Percentiles rank a stretch among this genome's conserved stretches.
Evolutionary conservation across 1,140 invertebrate genomes (phyloP).

Genomic region (Leptinotarsa defecta): DNA sequence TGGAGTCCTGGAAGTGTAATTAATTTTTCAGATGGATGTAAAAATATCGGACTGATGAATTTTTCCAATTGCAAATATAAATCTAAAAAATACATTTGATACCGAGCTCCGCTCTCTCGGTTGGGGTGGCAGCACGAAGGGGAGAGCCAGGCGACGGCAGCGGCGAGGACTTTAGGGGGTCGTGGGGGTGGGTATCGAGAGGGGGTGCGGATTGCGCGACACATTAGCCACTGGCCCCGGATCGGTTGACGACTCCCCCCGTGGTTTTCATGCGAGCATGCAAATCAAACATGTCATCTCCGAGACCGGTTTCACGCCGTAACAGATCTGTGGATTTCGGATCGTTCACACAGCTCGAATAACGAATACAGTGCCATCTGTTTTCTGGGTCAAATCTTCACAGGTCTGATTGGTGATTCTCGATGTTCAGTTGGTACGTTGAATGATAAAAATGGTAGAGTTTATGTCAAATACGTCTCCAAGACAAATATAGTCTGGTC

Average conservation of each 20-base stretch:
- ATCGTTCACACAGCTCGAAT: background rate
- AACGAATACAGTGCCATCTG: background rate
- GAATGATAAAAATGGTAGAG: no score
- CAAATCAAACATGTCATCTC: constrained; percentile 45
- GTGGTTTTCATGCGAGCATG: constrained; percentile 37
- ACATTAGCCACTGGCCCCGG: constrained; percentile 37
- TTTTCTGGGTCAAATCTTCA: background rate
- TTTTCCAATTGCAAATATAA: constrained; percentile 49
- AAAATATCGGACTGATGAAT: constrained; percentile 50
- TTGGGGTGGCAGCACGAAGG: constrained; percentile 7
- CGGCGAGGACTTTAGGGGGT: constrained; percentile 8
- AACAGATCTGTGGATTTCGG: constrained; percentile 20
- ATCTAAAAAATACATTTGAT: constrained; percentile 49
- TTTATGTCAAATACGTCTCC: no score
- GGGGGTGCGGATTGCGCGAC: constrained; percentile 41
- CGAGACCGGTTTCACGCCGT: constrained; percentile 30
- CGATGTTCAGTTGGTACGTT: no score
- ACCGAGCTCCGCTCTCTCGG: constrained; percentile 9
- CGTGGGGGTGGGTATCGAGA: constrained; percentile 28
- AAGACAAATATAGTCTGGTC: no score
- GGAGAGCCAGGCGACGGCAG: constrained; percentile 19
- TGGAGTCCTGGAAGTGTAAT: constrained; percentile 49
- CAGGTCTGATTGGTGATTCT: no score
- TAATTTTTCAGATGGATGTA: constrained; percentile 53
- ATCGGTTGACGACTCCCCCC: constrained; percentile 12